Percentiles rank a stretch among this genome's conserved stretches.
phyloP scores from a whole-genome alignment of 2,888 invertebrate species.

The Trachelus troglodyta region DNA sequence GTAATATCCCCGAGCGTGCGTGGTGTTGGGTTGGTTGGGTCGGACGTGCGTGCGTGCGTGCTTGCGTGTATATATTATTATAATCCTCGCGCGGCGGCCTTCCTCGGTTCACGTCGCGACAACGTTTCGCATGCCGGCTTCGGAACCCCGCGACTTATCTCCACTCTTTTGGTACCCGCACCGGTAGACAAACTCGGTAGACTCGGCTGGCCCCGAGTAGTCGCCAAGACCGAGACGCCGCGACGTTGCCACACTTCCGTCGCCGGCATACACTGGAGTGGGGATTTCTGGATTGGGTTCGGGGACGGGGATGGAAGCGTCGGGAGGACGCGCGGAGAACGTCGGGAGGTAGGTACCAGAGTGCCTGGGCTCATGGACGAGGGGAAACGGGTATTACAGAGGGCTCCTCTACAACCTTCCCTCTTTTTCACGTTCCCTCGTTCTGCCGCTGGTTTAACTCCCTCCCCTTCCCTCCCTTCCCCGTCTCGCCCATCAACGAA shows the following conservation, averaged over 20 bases:
- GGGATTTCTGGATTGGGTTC: conserved; percentile 56
- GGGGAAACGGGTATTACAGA: conserved; percentile 55
- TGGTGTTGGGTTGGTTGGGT: background rate
- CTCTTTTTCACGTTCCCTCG: conserved; percentile 11
- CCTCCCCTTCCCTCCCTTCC: background rate
- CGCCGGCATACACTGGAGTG: conserved; percentile 47
- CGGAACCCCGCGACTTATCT: conserved; percentile 52
- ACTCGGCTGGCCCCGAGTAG: conserved; percentile 62
- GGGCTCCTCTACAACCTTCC: background rate
- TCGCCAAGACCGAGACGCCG: conserved; percentile 62
- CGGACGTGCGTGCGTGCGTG: background rate
- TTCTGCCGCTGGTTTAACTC: background rate
- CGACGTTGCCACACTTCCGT: conserved; percentile 64
- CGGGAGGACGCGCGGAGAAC: conserved; percentile 40
- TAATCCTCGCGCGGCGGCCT: conserved; percentile 13
- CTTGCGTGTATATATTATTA: background rate
- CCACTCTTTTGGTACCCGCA: conserved; percentile 57
- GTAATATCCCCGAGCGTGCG: conserved; percentile 22
- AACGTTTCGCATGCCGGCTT: conserved; percentile 49
- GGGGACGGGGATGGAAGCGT: conserved; percentile 30
- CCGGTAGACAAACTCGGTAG: conserved; percentile 64
- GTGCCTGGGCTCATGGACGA: conserved; percentile 44
- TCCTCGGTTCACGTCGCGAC: conserved; percentile 17
- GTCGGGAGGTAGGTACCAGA: conserved; percentile 4
- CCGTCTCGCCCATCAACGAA: conserved; percentile 6